These are phyloP conservation scores for Choreutis nemorana DNA, from an alignment of 2,888 invertebrate genomes.

Conservation along the genomic window DNA sequence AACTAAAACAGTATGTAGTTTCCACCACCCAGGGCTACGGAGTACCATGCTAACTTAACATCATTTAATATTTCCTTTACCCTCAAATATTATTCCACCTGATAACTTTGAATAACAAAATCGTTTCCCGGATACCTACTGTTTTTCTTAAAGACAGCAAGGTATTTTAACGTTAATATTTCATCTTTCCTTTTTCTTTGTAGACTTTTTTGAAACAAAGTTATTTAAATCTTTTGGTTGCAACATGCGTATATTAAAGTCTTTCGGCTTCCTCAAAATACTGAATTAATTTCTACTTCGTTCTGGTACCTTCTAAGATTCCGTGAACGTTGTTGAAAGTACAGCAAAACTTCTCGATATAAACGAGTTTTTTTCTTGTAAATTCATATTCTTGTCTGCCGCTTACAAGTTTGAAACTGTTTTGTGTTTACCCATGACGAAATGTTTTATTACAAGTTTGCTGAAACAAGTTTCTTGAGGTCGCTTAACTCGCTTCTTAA, in stretches of 20 bases:
- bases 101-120: conserved; percentile 3
- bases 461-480: background rate
- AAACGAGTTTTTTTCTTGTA: conserved; percentile 23
- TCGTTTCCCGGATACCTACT: no score
- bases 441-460: background rate
- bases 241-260: conserved; percentile 16
- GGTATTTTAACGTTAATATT: conserved; percentile 3
- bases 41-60: conserved; percentile 23
- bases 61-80: conserved; percentile 28
- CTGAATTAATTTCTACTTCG: conserved; percentile 31
- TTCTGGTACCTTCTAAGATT: conserved; percentile 21
- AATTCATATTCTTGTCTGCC: conserved; percentile 22
- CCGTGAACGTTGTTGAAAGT: conserved; percentile 28
- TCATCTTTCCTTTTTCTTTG: conserved; percentile 6
- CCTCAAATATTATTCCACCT: conserved; percentile 23
- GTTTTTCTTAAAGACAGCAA: background rate
- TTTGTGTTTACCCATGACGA: background rate
- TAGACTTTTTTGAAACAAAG: conserved; percentile 8
- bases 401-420: conserved; percentile 4
- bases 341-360: conserved; percentile 26
- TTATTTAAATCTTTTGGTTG: conserved; percentile 14
- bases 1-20: conserved; percentile 39
- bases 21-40: conserved; percentile 32
- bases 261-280: conserved; percentile 21
- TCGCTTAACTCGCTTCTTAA: no score